Evolutionary conservation across 1,140 invertebrate genomes (phyloP), one percentile per base, ranked within the genome.

Genomic region (Bombus picipes): DNA sequence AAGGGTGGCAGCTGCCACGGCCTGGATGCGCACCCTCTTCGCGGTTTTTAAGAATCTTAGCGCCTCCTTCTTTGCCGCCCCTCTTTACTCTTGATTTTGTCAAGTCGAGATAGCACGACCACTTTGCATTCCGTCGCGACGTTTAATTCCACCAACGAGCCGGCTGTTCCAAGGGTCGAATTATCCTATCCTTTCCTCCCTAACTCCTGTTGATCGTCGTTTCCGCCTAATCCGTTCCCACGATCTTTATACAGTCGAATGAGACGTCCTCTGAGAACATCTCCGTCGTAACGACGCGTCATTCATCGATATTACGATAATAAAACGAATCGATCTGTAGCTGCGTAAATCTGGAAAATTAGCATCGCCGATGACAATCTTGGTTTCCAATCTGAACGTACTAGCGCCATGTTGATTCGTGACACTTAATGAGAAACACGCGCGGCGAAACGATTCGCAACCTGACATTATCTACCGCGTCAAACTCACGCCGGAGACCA

Each of bases 11-110:
- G 87, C 87, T 88, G 88, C 85, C 81, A 86, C 47, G 47, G 62
- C 82, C 77, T 62, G 68, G 75, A 86, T 77, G 78, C 91, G 83
- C 73, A 90, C 82, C 93, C 92, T 92, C 91, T 92, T 93, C 89
- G 93, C 91, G 94, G 93, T 94, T 95, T 95, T 94, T 94, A 94
- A 95, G 94, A 93, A 94, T 92, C 94, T 94, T 94, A 94, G 93
- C 93, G 90, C 92, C 91, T 89, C 87, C 88, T 88, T 65, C 87
- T 70, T n/a, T 34, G 8, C 13, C 6, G 8, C 13, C 6, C 18
- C 32, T 78, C 15, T 80, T 34, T 34, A 1, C 73, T 86, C 77
- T 82, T 66, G 86, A 89, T 88, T 81, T 84, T 72, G 77, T 85
- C 84, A 85, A 71, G 70, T 62, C 68, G 78, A 91, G 92, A 93